Percentiles rank a stretch among this genome's conserved stretches.
These are phyloP conservation scores for Temnothorax nylanderi DNA, from an alignment of 1,140 invertebrate genomes.

Conservation along the genomic window DNA sequence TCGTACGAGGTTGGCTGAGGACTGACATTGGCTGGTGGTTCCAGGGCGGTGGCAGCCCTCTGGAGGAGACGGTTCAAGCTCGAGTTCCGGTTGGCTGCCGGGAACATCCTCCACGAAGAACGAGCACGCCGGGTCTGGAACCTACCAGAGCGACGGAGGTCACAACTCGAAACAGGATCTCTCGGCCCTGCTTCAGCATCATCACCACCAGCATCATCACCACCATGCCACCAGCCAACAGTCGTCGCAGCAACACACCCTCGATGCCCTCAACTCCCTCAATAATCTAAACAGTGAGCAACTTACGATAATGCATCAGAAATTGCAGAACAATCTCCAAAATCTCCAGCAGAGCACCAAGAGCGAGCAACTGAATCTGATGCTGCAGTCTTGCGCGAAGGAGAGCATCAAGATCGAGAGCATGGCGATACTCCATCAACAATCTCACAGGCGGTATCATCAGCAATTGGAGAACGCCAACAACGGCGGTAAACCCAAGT, in stretches of 20 bases:
- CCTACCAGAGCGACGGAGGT: conserved; percentile 74
- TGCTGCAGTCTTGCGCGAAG: conserved; percentile 82
- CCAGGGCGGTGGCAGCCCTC: conserved; percentile 86
- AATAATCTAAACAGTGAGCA: conserved; percentile 80
- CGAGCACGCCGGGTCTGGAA: conserved; percentile 77
- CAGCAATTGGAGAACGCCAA: conserved; percentile 68
- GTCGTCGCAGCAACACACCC: conserved; percentile 73
- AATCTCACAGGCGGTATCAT: conserved; percentile 63
- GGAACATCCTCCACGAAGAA: conserved; percentile 78
- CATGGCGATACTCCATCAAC: conserved; percentile 77
- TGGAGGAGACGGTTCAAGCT: conserved; percentile 84
- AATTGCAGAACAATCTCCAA: conserved; percentile 81
- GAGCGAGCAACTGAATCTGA: conserved; percentile 79
- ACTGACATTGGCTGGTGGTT: conserved; percentile 86
- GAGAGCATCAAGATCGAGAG: conserved; percentile 78
- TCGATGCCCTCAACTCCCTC: conserved; percentile 71
- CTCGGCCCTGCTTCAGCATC: conserved; percentile 75
- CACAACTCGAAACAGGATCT: conserved; percentile 78
- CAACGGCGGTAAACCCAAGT: conserved; percentile 86
- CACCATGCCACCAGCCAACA: conserved; percentile 77
- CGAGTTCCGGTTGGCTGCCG: conserved; percentile 83
- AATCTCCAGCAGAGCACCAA: conserved; percentile 67
- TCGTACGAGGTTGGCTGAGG: conserved; percentile 83
- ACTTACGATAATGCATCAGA: conserved; percentile 82
- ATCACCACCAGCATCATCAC: conserved; percentile 77